Percentiles rank a stretch among this genome's conserved stretches.
These are phyloP conservation scores for Saxidomus purpurata DNA, from an alignment of 1,140 invertebrate genomes.

Conservation along the genomic window DNA sequence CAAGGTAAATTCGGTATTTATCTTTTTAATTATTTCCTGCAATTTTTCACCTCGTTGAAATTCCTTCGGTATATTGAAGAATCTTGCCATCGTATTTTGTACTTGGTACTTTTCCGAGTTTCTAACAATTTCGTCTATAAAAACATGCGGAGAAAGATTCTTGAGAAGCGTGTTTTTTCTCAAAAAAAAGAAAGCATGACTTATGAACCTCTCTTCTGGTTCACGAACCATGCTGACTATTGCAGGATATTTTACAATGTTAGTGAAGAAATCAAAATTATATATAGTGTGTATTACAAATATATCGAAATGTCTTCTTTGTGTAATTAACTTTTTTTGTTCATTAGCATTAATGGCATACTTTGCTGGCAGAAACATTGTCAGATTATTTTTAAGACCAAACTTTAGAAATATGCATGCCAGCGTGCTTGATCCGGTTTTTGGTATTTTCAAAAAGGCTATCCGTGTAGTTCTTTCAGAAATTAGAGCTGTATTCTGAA, in stretches of 20 bases:
- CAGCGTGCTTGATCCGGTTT: background rate
- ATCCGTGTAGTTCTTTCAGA: too few relatives aligned
- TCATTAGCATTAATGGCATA: background rate
- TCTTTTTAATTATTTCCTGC: background rate
- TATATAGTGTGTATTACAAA: background rate
- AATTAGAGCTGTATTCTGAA: too few relatives aligned
- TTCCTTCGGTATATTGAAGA: background rate
- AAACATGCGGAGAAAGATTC: background rate
- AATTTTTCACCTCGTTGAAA: background rate
- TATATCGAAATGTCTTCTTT: background rate
- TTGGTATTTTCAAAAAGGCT: background rate
- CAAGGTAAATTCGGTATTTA: background rate
- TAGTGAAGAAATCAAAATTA: background rate
- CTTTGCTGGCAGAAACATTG: background rate
- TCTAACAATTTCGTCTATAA: background rate
- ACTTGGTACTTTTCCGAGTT: background rate
- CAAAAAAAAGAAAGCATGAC: background rate
- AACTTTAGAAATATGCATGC: background rate
- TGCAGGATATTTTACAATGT: background rate
- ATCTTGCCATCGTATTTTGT: background rate
- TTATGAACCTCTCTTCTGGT: background rate
- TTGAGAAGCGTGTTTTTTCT: background rate
- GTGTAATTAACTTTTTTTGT: background rate
- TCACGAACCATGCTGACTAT: background rate
- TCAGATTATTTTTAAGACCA: background rate